These are phyloP conservation scores for Cuniculus paca DNA, from an alignment of 2,797 vertebrate genomes.

Conservation along the genomic window DNA sequence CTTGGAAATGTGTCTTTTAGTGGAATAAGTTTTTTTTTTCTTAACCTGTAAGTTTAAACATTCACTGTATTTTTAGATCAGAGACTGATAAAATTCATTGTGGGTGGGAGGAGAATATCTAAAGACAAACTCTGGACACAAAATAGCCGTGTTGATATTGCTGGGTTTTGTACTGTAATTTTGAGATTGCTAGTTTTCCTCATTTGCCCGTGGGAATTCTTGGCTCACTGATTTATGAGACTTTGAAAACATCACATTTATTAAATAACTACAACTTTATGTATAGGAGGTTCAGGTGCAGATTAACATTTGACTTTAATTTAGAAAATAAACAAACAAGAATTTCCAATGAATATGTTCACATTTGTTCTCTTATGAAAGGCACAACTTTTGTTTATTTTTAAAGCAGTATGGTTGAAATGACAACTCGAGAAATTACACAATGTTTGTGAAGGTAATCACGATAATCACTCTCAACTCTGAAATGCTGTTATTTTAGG, in stretches of 20 bases:
- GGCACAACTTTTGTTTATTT: constrained; percentile 1
- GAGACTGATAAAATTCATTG: constrained; percentile 17
- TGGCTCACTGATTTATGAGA: neutral
- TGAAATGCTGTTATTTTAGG: constrained; percentile 21
- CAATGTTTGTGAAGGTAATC: constrained; percentile 12
- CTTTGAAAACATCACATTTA: neutral
- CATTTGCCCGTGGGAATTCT: neutral
- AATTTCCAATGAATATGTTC: neutral
- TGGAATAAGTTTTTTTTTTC: neutral
- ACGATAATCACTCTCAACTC: neutral
- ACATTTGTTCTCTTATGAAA: neutral
- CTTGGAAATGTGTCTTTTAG: neutral
- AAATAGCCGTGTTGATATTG: constrained; percentile 1
- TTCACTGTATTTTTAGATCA: neutral
- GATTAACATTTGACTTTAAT: constrained; percentile 57
- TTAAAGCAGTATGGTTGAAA: constrained; percentile 27
- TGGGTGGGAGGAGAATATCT: neutral
- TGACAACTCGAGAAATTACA: neutral
- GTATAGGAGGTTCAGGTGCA: neutral
- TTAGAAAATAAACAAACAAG: neutral
- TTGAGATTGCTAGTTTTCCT: constrained; percentile 1
- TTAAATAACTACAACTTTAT: constrained; percentile 6
- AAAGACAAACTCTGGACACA: constrained; percentile 11
- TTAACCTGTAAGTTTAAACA: neutral
- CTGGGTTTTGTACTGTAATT: neutral